phyloP scores from a whole-genome alignment of 2,113 vertebrate species.

The Hypocryptadius cinnamomeus region DNA sequence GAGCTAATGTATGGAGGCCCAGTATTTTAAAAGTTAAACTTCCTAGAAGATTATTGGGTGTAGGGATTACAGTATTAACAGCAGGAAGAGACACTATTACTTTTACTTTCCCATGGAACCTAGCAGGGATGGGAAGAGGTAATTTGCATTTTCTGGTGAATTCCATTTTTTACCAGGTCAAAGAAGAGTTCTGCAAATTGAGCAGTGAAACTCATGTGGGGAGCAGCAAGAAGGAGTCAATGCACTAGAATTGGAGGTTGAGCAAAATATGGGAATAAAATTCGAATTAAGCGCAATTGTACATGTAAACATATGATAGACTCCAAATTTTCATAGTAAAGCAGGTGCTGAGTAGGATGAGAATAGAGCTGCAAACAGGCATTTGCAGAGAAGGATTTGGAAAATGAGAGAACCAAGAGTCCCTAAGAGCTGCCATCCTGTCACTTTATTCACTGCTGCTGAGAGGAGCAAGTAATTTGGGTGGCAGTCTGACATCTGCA shows the following conservation, averaged over 20 bases:
- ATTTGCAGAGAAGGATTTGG: neutral
- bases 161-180: neutral
- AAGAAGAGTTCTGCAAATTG: neutral
- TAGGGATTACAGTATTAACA: neutral
- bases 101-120: neutral
- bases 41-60: neutral
- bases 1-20: fast-evolving
- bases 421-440: neutral
- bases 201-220: fast-evolving
- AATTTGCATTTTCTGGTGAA: neutral
- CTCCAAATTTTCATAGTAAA: neutral
- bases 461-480: neutral
- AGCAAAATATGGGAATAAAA: neutral
- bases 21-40: neutral
- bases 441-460: neutral
- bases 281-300: neutral
- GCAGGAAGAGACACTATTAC: neutral
- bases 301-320: neutral
- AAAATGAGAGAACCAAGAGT: neutral
- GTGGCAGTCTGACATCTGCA: conserved; percentile 2
- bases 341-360: neutral
- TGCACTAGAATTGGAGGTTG: neutral
- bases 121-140: neutral
- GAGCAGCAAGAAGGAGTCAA: neutral
- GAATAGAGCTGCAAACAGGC: neutral